Conservation (phyloP, 2,797 vertebrate genomes). For the Centroberyx gerrardi region DNA sequence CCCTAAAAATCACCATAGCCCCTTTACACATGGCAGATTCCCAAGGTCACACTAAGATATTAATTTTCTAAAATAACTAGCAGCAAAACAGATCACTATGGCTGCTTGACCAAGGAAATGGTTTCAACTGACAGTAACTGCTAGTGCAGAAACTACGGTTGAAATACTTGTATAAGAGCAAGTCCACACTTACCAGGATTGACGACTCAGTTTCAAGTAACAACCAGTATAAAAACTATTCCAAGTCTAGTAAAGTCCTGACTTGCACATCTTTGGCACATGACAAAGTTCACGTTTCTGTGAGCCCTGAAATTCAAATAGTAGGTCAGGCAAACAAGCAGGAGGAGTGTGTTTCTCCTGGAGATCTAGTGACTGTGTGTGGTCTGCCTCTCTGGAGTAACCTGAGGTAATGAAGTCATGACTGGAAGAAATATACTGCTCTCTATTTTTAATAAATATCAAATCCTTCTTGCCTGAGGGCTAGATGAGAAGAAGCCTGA, state of each 20-base stretch:
- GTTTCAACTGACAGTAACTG: conserved; percentile 35
- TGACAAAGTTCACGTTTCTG: conserved; percentile 55
- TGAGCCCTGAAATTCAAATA: conserved; percentile 73
- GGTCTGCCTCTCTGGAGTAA: conserved; percentile 79
- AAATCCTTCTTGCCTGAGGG: conserved; percentile 81
- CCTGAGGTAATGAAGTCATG: conserved; percentile 79
- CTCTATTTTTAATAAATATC: conserved; percentile 87
- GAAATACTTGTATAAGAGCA: conserved; percentile 27
- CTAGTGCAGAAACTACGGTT: conserved; percentile 19
- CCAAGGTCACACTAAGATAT: conserved; percentile 47
- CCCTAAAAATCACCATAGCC: conserved; percentile 31
- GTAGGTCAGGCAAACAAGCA: conserved; percentile 71
- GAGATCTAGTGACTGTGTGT: conserved; percentile 80
- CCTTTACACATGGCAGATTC: conserved; percentile 48
- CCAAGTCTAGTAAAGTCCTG: conserved; percentile 70
- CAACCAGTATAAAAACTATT: conserved; percentile 51
- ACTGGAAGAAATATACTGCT: conserved; percentile 82
- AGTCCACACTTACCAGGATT: conserved; percentile 31
- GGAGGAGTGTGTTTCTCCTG: conserved; percentile 61
- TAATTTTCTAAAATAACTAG: conserved; percentile 43
- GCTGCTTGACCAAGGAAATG: conserved; percentile 3
- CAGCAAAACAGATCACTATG: conserved; percentile 24
- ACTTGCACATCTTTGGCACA: conserved; percentile 74
- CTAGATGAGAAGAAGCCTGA: conserved; percentile 76
- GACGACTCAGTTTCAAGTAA: conserved; percentile 53